Percentiles rank a stretch among this genome's conserved stretches.
Conservation (phyloP, 2,113 vertebrate genomes). For the Chlamydotis undulata region DNA sequence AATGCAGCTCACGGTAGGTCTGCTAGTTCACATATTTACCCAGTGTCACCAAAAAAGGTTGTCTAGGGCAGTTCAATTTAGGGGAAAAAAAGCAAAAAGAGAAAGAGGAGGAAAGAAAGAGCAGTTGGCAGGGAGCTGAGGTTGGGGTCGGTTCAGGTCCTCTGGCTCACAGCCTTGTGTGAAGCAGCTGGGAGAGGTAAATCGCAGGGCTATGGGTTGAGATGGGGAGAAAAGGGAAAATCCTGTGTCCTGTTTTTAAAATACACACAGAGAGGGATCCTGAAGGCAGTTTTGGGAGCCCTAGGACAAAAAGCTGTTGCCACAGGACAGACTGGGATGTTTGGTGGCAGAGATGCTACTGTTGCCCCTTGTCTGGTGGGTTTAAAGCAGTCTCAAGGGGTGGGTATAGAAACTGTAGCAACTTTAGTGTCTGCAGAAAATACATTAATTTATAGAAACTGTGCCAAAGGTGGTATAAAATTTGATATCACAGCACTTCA, state of each 20-base stretch:
- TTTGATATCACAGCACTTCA: background rate
- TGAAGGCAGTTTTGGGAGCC: background rate
- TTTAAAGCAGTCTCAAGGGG: background rate
- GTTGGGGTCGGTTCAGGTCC: accelerated
- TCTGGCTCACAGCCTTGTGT: background rate
- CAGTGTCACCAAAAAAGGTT: background rate
- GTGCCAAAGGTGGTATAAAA: background rate
- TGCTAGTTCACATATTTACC: background rate
- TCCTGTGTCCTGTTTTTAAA: background rate
- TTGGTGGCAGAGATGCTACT: background rate
- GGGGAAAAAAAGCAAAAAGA: background rate
- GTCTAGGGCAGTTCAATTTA: background rate
- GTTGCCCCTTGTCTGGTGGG: background rate
- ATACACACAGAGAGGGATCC: background rate
- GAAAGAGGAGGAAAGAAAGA: background rate
- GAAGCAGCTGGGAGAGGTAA: background rate
- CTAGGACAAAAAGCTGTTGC: background rate
- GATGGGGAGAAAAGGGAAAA: background rate
- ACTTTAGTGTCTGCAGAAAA: background rate
- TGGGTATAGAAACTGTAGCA: background rate
- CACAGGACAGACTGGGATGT: background rate
- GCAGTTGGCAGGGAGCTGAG: background rate
- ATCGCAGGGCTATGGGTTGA: accelerated
- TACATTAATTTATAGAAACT: background rate
- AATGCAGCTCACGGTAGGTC: background rate